phyloP scores from a whole-genome alignment of 2,797 vertebrate genomes.

The Epinephelus awoara region DNA sequence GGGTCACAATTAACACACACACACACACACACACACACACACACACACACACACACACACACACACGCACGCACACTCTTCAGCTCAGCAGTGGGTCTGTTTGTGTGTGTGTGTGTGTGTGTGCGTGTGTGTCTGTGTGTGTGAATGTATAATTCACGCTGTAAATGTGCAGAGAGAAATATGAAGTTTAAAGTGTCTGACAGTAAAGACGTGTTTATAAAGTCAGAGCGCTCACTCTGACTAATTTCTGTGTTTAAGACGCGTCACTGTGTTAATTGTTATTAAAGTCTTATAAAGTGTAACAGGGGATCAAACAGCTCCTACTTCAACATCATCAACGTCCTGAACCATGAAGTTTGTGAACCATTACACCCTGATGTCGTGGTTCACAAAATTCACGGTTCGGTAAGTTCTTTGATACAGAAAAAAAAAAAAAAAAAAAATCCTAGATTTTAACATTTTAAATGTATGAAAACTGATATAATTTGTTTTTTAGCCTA shows the following conservation, averaged over 20 bases:
- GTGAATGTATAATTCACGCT: slow-evolving; percentile 6
- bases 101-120: slow-evolving; percentile 21
- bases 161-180: background rate
- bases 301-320: too few relatives aligned
- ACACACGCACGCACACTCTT: slow-evolving; percentile 36
- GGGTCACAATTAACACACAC: slow-evolving; percentile 82
- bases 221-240: background rate
- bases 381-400: too few relatives aligned
- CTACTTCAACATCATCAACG: too few relatives aligned
- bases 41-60: slow-evolving; percentile 38
- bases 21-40: slow-evolving; percentile 46
- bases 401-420: too few relatives aligned
- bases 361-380: too few relatives aligned
- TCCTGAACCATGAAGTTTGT: too few relatives aligned
- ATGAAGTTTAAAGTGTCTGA: slow-evolving; percentile 10
- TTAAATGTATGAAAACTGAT: too few relatives aligned
- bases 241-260: background rate
- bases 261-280: background rate
- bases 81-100: too few relatives aligned
- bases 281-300: background rate
- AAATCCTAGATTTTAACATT: too few relatives aligned
- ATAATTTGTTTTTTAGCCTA: too few relatives aligned
- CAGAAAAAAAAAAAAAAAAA: too few relatives aligned
- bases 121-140: slow-evolving; percentile 18
- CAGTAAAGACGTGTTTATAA: background rate